A percentile compares a stretch with the other conserved stretches of the same genome.
Evolutionary conservation across 2,113 vertebrate genomes (phyloP).

Genomic region (Proteles cristata): DNA sequence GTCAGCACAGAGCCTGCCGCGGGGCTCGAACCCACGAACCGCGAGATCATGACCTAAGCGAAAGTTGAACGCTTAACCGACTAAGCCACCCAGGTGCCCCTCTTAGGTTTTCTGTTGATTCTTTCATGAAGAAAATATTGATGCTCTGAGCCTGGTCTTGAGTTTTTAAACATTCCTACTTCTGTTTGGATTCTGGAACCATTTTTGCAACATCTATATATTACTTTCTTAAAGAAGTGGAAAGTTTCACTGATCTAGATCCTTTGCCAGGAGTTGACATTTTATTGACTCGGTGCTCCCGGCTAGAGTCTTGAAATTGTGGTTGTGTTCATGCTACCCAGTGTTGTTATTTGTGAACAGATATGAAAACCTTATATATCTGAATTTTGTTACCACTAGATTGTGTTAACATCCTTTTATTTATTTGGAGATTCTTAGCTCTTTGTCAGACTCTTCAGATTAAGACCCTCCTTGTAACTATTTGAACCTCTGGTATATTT

Average conservation of each 20-base stretch:
- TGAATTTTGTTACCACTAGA: background rate
- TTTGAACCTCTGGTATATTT: background rate
- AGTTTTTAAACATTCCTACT: background rate
- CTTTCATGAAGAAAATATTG: background rate
- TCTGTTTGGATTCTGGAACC: slow-evolving; percentile 3
- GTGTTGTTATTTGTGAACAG: background rate
- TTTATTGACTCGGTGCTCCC: background rate
- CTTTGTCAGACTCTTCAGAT: background rate
- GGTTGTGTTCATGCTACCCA: background rate
- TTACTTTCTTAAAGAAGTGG: slow-evolving; percentile 45
- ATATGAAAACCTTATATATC: background rate
- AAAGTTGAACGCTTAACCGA: no score
- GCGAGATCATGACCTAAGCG: no score
- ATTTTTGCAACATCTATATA: background rate
- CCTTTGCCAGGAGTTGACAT: slow-evolving; percentile 17
- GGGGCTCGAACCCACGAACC: no score
- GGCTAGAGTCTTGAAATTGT: background rate
- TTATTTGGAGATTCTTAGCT: slow-evolving; percentile 14
- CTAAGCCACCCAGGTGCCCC: no score
- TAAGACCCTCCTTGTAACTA: background rate
- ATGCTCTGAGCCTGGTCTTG: background rate
- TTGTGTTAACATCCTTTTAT: background rate
- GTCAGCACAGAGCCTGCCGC: no score
- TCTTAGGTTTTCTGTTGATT: background rate
- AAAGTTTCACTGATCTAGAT: slow-evolving; percentile 9